Base-by-base conservation (phyloP, 2,113 vertebrate species). In the Nansenia antarctica region DNA sequence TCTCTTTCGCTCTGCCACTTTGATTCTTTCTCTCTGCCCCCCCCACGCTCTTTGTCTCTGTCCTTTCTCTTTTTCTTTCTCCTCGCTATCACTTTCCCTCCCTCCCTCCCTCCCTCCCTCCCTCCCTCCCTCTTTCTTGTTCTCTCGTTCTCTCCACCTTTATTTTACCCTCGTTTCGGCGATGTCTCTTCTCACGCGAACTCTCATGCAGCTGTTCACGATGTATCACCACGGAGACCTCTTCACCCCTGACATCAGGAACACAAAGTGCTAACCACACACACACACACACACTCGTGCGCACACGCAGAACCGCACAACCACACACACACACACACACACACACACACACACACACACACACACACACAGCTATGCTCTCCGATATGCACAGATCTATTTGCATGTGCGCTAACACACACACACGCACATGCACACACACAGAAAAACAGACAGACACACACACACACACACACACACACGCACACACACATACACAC, bases 201-300 rank as follows among this genome's bases (percentile, higher is more conserved):
- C 72, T 62, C 62, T 53, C 2, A 24, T 78, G 86, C 91, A 92
- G 90, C 91, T 92, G 90, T 90, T 89, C 77, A 79, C 68, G 18
- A 83, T 90, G 91, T 87, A 90, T 91, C 90, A 89, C 76, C 15
- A 15, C n/a, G 59, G 84, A 86, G 84, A 90, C 83, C 81, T 81
- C 67, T 60, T 49, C 68, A 73, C 69, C 67, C 77, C 82, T 80
- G 78, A 90, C 89, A 89, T 78, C 54, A 75, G 80, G 26, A 82
- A 82, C 73, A 78, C 79, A 80, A 79, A 80, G 69, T 62, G n/a
- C 73, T 66, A 72, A 63, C n/a, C 31, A 42, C 59, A 42, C 45
- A 64, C 60, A 54, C 67, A 61, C 55, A 18, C 35, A 59, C 67
- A 47, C 57, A n/a, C 47, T 24, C 47, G 80, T 32, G 11, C n/a